Conservation (phyloP, 2,888 invertebrate species). For the Biston stratarius region DNA sequence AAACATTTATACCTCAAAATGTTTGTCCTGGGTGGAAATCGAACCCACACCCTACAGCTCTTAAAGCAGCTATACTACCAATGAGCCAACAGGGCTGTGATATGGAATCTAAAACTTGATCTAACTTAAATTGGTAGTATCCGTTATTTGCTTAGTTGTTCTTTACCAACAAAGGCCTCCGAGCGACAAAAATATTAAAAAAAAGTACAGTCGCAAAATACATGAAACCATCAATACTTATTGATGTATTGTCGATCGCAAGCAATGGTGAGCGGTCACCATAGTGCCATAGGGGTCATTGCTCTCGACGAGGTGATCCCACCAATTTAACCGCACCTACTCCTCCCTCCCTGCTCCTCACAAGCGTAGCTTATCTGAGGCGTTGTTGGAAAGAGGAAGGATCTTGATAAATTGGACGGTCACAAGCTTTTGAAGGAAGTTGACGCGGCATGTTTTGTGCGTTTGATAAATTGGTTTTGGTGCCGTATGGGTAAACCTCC, state of each 20-base stretch:
- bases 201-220: slow-evolving; percentile 23
- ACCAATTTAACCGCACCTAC: slow-evolving; percentile 34
- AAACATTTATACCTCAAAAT: no score
- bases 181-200: background rate
- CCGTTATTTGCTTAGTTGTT: no score
- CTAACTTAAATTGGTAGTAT: no score
- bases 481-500: slow-evolving; percentile 21
- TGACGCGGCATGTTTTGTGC: slow-evolving; percentile 44
- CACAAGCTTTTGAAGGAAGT: slow-evolving; percentile 45
- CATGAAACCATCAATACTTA: slow-evolving; percentile 47
- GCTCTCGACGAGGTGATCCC: slow-evolving; percentile 49
- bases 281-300: slow-evolving; percentile 51
- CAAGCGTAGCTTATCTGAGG: slow-evolving; percentile 6
- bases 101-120: no score
- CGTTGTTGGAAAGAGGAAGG: slow-evolving; percentile 31
- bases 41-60: no score
- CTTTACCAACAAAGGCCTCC: background rate
- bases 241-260: slow-evolving; percentile 46
- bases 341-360: slow-evolving; percentile 18
- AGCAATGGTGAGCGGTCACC: slow-evolving; percentile 55
- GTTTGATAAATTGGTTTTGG: slow-evolving; percentile 44
- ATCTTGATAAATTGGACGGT: slow-evolving; percentile 30
- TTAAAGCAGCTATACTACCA: no score
- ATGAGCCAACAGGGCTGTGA: no score
- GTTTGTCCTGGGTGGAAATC: no score